phyloP scores from a whole-genome alignment of 2,113 vertebrate genomes.

The Brachyhypopomus occidentalis region DNA sequence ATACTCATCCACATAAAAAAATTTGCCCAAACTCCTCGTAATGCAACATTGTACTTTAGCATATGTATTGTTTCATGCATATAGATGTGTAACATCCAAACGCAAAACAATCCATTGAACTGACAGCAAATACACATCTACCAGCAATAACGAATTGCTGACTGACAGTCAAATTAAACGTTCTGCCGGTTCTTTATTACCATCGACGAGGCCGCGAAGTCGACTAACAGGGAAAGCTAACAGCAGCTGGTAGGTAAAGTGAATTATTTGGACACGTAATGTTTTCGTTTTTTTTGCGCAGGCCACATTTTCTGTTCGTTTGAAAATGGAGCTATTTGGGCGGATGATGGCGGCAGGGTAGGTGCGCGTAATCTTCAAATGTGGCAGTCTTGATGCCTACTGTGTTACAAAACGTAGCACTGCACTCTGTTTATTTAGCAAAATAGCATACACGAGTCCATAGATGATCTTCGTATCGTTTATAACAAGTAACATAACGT shows the following conservation, averaged over 20 bases:
- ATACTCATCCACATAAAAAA: background rate
- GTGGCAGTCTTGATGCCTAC: background rate
- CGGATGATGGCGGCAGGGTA: constrained; percentile 40
- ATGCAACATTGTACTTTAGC: background rate
- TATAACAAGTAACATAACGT: too few relatives aligned
- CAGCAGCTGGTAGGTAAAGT: background rate
- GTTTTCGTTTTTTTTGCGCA: background rate
- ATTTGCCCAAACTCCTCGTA: background rate
- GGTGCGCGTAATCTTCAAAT: constrained; percentile 14
- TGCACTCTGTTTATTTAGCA: too few relatives aligned
- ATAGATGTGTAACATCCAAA: background rate
- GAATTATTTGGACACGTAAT: background rate
- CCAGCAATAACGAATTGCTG: background rate
- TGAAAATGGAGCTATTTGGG: constrained; percentile 33
- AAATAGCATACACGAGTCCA: too few relatives aligned
- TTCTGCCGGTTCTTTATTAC: background rate
- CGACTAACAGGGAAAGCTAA: background rate
- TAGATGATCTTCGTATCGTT: too few relatives aligned
- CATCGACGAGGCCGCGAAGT: background rate
- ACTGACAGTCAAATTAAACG: background rate
- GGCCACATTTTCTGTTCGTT: background rate
- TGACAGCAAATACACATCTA: background rate
- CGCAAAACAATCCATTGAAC: background rate
- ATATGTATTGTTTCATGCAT: background rate
- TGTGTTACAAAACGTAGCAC: background rate